Base-by-base conservation (phyloP, 1,140 invertebrate genomes). In the Mya arenaria region DNA sequence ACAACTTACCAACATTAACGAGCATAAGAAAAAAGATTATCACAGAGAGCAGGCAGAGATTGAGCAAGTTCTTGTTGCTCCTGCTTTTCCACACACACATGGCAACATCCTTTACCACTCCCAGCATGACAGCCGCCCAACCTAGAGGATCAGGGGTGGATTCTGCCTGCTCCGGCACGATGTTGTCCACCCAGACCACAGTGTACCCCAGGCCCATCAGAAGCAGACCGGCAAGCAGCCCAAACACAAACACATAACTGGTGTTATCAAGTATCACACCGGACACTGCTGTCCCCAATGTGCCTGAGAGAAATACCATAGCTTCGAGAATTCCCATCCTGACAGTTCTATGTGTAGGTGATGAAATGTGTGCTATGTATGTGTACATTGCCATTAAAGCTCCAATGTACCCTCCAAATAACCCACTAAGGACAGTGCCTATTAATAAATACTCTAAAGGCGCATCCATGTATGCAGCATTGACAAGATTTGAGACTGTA, bases 311-410 rank as follows among this genome's bases (percentile, higher is more conserved):
- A 85, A 93, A 94, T 2, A 92, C 89, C 93, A 94, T 94, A 1
- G 93, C 89, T 96, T 98, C 80, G 30, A 97, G 95, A 36, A 97
- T 95, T 19, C 96, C 96, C 83, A 98, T 96, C 74, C 97, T 92
- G 17, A 96, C 93, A 0, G 97, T 98, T 78, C 97, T 94, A 75
- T 95, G 96, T 90, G 96, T 95, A 68, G 96, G 94, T 6, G 95
- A 95, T 0, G 97, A 97, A 10, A 97, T 95, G 89, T 98, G 97
- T 0, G 95, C 96, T 52, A 98, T 96, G 87, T 97, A 98, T 90
- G 97, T 97, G 90, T 97, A 98, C 39, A 96, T 95, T 17, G 96
- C 96, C 95, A 97, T 97, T 83, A 97, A 95, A 95, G 97, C 96
- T 23, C 96, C 96, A 85, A 97, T 96, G 95, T 96, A 97, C 1